Base-by-base conservation (phyloP, 2,113 vertebrate species). In the Vombatus ursinus region DNA sequence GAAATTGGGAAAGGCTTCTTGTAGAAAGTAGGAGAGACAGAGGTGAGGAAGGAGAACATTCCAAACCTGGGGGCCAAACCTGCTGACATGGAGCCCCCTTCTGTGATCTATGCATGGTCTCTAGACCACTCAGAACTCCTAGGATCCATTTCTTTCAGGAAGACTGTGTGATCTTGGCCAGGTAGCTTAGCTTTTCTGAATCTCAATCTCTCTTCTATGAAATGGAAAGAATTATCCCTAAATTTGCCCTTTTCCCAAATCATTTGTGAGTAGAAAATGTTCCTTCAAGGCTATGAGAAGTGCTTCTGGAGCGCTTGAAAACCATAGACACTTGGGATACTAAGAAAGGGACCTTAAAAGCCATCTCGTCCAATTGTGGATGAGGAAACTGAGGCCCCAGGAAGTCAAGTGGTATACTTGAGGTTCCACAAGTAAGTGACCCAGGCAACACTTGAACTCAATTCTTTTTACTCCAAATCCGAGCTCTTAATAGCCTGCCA, bases 211-310 rank as follows among this genome's bases (percentile, higher is more conserved):
- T 25, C 91, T 44, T 91, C 0, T 37, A 25, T 68, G 94, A 92
- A 93, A 90, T 0, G 37, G 44, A 52, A 37, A 51, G 24, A 77
- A 77, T 44, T 47, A 50, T 50, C 26, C 89, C 93, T 93, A 26
- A 28, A 50, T 19, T 1, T 2, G 14, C n/a, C 91, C 31, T 3
- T 1, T 4, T 1, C 6, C 51, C 8, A 37, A 0, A 0, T 77
- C 37, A 50, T 77, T 19, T 28, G 12, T 37, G 44, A 91, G 51
- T 14, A 2, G n/a, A 68, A 77, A 52, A 68, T 90, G 47, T 57
- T 37, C 47, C 44, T n/a, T 53, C 49, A 51, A 25, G 14, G 47
- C 26, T 19, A 24, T 10, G 19, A 47, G 44, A 61, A 84, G 54
- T 50, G 28, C 28, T 61, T 61, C 28, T 31, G 31, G 16, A 77